These are phyloP conservation scores for Bovichtus diacanthus DNA, from an alignment of 2,797 vertebrate species.

Conservation along the genomic window DNA sequence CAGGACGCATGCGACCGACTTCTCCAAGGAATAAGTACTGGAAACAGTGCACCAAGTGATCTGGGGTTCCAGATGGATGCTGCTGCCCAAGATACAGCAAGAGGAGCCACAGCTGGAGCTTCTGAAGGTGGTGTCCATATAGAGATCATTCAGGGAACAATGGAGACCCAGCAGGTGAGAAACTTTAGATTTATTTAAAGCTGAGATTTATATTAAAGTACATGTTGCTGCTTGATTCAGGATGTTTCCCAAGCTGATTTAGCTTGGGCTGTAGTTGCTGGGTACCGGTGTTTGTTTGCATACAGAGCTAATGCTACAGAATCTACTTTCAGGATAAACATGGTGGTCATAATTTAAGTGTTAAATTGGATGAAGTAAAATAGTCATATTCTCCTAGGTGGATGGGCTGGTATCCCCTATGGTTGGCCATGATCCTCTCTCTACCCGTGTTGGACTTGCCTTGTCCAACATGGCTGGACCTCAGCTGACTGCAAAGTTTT, in stretches of 20 bases:
- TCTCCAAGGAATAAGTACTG: background rate
- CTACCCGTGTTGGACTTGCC: slow-evolving; percentile 52
- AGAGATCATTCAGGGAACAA: slow-evolving; percentile 62
- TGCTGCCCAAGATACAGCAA: background rate
- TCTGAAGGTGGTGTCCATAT: slow-evolving; percentile 43
- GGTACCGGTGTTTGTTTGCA: background rate
- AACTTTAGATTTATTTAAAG: too few relatives aligned
- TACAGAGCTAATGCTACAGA: background rate
- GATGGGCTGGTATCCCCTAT: slow-evolving; percentile 74
- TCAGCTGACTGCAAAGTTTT: slow-evolving; percentile 48
- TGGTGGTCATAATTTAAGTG: background rate
- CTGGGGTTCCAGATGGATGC: background rate
- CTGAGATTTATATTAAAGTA: background rate
- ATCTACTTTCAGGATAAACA: background rate
- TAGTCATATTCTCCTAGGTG: slow-evolving; percentile 46
- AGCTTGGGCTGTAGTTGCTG: background rate
- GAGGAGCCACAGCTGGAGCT: slow-evolving; percentile 23
- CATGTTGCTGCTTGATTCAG: background rate
- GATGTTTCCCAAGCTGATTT: background rate
- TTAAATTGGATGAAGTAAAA: background rate
- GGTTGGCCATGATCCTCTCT: slow-evolving; percentile 54
- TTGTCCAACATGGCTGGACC: slow-evolving; percentile 39
- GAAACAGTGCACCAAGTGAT: background rate
- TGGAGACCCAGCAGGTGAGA: slow-evolving; percentile 75
- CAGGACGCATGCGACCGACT: slow-evolving; percentile 60